Base-by-base conservation (phyloP, 2,797 vertebrate genomes). In the Enteromius anoplus region DNA sequence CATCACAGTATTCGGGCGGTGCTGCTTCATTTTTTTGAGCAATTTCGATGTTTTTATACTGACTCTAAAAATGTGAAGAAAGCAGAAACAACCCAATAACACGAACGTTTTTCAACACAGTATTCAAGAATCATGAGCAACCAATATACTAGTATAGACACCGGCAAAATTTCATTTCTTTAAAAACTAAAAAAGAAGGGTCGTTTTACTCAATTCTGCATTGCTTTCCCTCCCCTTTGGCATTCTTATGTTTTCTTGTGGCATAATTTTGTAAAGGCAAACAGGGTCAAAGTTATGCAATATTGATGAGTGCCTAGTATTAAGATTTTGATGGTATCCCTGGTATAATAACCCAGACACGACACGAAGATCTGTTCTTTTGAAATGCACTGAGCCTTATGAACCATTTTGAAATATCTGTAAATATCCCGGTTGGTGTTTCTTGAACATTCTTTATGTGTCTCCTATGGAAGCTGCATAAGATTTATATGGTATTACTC, bases 251-350 rank as follows among this genome's bases (percentile, higher is more conserved):
- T 94, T 93, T 95, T 95, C 45, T 93, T 92, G 88, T 95, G 91
- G 93, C 94, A 94, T 96, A 94, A 95, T 95, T 95, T 94, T 95
- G 94, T 93, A 93, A 94, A 90, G 94, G 94, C 88, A 92, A 95
- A 93, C 94, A 96, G 95, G 95, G 95, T 96, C 93, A 95, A 95
- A 95, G 94, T 96, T 96, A 95, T 95, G 95, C 95, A 96, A 96
- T 96, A 96, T 94, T 90, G 80, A 94, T 88, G 92, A 96, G 95
- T 95, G 95, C 94, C 95, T 96, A 94, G 88, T 92, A 90, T 91
- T 89, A 92, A 90, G 23, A 49, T 70, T 89, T 69, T 90, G 87
- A 83, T 75, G 1, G 19, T 84, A 80, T 80, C 77, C 45, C 64
- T 84, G 69, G 85, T 82, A 75, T 69, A 70, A 79, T 70, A 45